Conservation (phyloP, 2,888 invertebrate species). For the Lasius fuliginosus region DNA sequence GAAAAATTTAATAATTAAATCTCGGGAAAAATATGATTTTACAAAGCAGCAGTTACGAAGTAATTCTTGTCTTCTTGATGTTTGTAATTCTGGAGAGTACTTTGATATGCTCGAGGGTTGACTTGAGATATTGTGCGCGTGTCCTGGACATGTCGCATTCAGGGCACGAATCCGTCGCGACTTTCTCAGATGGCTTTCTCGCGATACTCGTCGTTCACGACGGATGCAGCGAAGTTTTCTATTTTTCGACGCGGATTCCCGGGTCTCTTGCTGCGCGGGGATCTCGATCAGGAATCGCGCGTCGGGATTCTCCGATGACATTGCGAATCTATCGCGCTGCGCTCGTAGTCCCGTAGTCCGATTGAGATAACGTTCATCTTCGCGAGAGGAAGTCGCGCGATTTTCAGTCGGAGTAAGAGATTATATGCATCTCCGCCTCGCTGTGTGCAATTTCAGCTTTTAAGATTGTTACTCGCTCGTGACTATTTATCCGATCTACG, state of each 20-base stretch:
- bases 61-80: background rate
- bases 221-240: slow-evolving; percentile 35
- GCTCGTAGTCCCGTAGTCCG: slow-evolving; percentile 38
- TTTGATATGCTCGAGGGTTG: background rate
- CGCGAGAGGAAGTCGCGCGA: background rate
- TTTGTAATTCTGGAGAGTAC: background rate
- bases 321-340: slow-evolving; percentile 46
- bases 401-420: slow-evolving; percentile 9
- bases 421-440: slow-evolving; percentile 23
- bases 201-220: slow-evolving; percentile 23
- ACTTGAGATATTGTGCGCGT: background rate
- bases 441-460: slow-evolving; percentile 51
- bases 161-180: slow-evolving; percentile 16
- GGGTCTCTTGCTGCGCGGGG: background rate
- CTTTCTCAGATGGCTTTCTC: slow-evolving; percentile 51
- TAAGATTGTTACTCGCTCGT: slow-evolving; percentile 18
- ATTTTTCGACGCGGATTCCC: slow-evolving; percentile 31
- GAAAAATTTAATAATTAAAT: background rate
- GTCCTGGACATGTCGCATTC: slow-evolving; percentile 17
- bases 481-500: slow-evolving; percentile 39
- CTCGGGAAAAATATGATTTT: background rate
- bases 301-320: slow-evolving; percentile 44
- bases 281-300: slow-evolving; percentile 45
- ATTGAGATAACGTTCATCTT: slow-evolving; percentile 54
- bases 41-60: background rate